These are phyloP conservation scores for Campodea augens DNA, from an alignment of 1,140 invertebrate genomes.

Conservation along the genomic window DNA sequence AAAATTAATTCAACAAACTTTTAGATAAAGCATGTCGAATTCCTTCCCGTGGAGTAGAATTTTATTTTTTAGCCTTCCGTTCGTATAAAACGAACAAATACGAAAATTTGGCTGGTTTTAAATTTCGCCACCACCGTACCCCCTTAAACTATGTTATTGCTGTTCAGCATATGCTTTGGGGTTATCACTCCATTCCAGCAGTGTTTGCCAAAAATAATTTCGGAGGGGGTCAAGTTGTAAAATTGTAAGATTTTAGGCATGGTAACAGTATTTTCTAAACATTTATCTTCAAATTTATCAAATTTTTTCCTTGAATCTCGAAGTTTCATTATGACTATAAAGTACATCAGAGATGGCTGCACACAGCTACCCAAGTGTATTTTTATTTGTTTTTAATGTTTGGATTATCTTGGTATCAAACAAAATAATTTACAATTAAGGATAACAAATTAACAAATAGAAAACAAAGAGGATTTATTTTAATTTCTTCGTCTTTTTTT, in stretches of 20 bases:
- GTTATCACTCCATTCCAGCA: background rate
- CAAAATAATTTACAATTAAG: slow-evolving; percentile 3
- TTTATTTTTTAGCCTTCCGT: too few species aligned
- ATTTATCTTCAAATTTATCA: background rate
- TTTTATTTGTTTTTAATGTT: background rate
- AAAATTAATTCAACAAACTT: too few species aligned
- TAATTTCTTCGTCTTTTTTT: background rate
- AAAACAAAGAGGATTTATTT: background rate
- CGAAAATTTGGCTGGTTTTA: too few species aligned
- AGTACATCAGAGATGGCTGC: background rate
- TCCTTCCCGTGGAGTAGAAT: too few species aligned
- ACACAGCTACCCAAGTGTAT: background rate
- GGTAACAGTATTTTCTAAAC: too few species aligned
- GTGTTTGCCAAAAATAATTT: too few species aligned
- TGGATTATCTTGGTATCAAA: background rate
- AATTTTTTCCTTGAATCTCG: background rate
- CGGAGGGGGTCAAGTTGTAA: too few species aligned
- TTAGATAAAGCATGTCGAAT: too few species aligned
- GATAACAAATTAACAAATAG: slow-evolving; percentile 5
- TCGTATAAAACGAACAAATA: too few species aligned
- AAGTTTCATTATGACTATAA: background rate
- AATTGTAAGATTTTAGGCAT: too few species aligned
- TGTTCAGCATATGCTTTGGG: background rate
- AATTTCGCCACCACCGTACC: too few species aligned
- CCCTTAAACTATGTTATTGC: too few species aligned